Evolutionary conservation across 1,140 invertebrate genomes (phyloP).

Genomic region (Streblospio benedicti): DNA sequence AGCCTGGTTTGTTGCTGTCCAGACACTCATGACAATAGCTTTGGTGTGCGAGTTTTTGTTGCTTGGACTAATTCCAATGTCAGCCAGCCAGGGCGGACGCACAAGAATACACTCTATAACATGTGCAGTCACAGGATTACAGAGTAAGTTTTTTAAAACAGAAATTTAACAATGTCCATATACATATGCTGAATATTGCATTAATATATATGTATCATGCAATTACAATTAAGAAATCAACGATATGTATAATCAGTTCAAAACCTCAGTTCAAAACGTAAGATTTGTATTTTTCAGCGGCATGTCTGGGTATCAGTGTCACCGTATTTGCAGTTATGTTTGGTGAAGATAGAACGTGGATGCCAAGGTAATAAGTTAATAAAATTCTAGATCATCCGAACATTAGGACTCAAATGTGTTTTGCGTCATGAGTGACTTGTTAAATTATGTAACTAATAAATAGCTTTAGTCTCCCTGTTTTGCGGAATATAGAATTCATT

Average conservation of each 20-base stretch:
- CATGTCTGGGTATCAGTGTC: slow-evolving; percentile 71
- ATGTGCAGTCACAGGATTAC: slow-evolving; percentile 7
- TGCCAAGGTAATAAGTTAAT: too few species aligned
- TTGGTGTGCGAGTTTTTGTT: slow-evolving; percentile 10
- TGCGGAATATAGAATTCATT: too few species aligned
- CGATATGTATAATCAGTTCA: not conserved
- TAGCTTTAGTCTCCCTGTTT: too few species aligned
- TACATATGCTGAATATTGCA: not conserved
- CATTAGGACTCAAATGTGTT: too few species aligned
- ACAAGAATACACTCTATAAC: slow-evolving; percentile 7
- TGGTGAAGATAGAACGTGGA: slow-evolving; percentile 78
- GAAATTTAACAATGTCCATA: too few species aligned
- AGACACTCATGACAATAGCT: slow-evolving; percentile 42
- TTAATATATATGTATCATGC: not conserved
- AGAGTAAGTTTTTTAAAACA: slow-evolving; percentile 11
- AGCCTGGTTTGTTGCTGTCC: slow-evolving; percentile 89
- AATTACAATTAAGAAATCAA: not conserved
- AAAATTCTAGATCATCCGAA: too few species aligned
- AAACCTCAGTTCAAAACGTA: not conserved
- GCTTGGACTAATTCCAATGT: slow-evolving; percentile 11
- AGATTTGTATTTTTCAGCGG: slow-evolving; percentile 49
- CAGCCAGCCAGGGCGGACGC: slow-evolving; percentile 4
- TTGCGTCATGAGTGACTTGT: too few species aligned
- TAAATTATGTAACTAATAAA: too few species aligned
- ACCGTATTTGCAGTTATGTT: slow-evolving; percentile 79